Evolutionary conservation across 2,797 vertebrate genomes (phyloP).

Genomic region (Spea hammondii): DNA sequence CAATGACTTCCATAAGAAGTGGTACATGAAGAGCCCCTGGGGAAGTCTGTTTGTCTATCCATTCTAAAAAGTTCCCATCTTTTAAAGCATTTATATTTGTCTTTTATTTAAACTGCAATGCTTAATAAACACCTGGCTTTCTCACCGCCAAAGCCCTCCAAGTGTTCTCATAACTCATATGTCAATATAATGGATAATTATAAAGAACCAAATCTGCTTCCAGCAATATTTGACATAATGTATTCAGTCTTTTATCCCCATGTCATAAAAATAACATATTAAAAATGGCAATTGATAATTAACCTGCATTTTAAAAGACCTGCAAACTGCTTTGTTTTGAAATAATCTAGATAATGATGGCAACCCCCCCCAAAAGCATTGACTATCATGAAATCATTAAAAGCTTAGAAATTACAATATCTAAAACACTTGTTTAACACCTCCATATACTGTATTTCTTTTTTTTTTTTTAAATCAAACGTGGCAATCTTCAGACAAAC

Average conservation of each 20-base stretch:
- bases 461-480: too few species aligned
- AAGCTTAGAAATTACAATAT: neutral
- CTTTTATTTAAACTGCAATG: too few species aligned
- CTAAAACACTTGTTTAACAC: neutral
- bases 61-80: too few species aligned
- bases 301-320: constrained; percentile 22
- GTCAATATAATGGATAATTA: constrained; percentile 33
- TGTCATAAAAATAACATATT: constrained; percentile 35
- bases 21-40: too few species aligned
- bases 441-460: neutral
- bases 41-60: too few species aligned
- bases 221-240: constrained; percentile 42
- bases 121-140: constrained; percentile 17
- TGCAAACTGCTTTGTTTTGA: constrained; percentile 10
- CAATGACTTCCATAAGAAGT: too few species aligned
- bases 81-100: too few species aligned
- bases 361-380: neutral
- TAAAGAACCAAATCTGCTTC: constrained; percentile 9
- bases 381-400: constrained; percentile 14
- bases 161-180: constrained; percentile 28
- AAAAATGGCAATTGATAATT: constrained; percentile 39
- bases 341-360: constrained; percentile 11
- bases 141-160: neutral
- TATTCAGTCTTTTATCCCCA: constrained; percentile 24
- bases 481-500: too few species aligned